Base-by-base conservation (phyloP, 2,888 invertebrate species). In the Chromoteleia sp. region DNA sequence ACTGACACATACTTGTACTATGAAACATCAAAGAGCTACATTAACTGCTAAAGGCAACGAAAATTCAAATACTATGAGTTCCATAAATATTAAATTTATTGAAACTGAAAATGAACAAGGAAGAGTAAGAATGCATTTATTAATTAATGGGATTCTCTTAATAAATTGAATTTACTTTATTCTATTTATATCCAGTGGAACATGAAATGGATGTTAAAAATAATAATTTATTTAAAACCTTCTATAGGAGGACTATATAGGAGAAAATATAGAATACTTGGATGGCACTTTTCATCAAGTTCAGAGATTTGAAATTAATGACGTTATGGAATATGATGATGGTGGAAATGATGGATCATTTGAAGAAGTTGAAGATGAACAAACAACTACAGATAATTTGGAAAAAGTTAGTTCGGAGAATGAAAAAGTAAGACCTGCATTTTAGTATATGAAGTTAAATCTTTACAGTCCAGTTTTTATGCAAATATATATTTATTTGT, bases 1-100 rank as follows among this genome's bases (percentile, higher is more conserved):
- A 43, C 84, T 94, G 41, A 94, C 94, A 83, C 94, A 94, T 84
- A 94, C 93, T 39, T 93, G 94, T 76, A 94, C 94, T 0, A 93
- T 93, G 86, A 92, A 93, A 73, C 94, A 94, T 88, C 93, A 94
- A 81, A 93, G 93, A 85, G 90, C 91, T 12, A 1, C 10, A 6
- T 33, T 33, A n/a, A 15, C 7, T 15, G 17, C 17, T 6, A 14
- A 15, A 33, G 2, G n/a, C 33, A 12, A 25, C 7, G 33, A 1
- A 33, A 8, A 33, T 8, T 3, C 1, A 33, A 33, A 25, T 5
- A 5, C 5, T 25, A 5, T 5, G 5, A 25, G 3, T 25, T 25
- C 33, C 4, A 33, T 58, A 19, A n/a, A 10, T 36, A 1, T 45
- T 25, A 61, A 61, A 15, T 45, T 17, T 17, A n/a, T 30, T 29